Conservation (phyloP, 2,113 vertebrate genomes). For the Heterochromis multidens region DNA sequence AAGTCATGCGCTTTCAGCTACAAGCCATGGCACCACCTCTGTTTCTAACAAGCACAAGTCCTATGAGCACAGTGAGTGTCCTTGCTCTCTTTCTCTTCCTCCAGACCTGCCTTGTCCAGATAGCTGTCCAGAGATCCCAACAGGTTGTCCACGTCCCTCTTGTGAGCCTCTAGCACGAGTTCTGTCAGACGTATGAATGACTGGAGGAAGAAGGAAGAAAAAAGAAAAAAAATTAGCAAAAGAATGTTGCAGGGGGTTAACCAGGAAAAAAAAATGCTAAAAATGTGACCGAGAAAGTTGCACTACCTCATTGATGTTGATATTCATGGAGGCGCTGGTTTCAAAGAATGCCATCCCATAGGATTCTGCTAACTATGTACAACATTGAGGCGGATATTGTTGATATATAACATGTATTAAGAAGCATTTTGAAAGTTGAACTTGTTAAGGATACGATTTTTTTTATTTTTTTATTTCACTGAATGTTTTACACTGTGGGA, state of each 20-base stretch:
- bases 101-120: constrained; percentile 77
- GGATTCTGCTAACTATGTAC: constrained; percentile 87
- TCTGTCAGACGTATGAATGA: constrained; percentile 88
- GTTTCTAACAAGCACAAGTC: constrained; percentile 84
- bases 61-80: constrained; percentile 69
- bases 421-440: background rate
- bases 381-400: background rate
- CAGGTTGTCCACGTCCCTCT: constrained; percentile 83
- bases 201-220: constrained; percentile 63
- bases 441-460: background rate
- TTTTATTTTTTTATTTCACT: background rate
- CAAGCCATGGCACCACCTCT: background rate
- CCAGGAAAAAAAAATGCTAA: background rate
- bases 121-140: constrained; percentile 72
- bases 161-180: constrained; percentile 90
- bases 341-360: constrained; percentile 97
- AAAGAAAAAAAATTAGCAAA: background rate
- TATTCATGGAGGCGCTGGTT: constrained; percentile 90
- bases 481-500: background rate
- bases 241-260: background rate
- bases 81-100: constrained; percentile 75
- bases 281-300: background rate
- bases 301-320: constrained; percentile 88
- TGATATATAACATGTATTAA: background rate
- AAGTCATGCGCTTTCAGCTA: background rate